Base-by-base conservation (phyloP, 2,113 vertebrate genomes). In the Eonycteris spelaea region DNA sequence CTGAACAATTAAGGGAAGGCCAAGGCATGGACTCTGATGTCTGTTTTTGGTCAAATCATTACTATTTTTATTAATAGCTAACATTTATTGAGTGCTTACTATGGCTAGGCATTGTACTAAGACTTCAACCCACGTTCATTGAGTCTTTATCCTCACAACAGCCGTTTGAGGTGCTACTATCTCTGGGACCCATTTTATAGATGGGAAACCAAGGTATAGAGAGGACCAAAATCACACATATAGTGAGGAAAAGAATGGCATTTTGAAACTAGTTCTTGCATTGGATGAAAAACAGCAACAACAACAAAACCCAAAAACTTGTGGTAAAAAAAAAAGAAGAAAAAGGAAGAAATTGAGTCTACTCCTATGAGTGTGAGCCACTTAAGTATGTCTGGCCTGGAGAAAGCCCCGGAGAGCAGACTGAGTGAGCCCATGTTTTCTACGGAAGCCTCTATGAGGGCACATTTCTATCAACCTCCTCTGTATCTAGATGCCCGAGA, bases 11-110 rank as follows among this genome's bases (percentile, higher is more conserved):
- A 67, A 93, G 94, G 91, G 61, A 55, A 67, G 74, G 71, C 68
- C 70, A 26, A 53, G 45, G n/a, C 45, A 63, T 24, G 16, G 78
- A 55, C 26, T 90, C 48, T 11, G 48, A 28, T 51, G 86, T 83
- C 61, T 96, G 75, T 9, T 55, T 22, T 95, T 71, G n/a, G 71
- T 92, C 0, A 1, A 84, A 67, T 78, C 28, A 6, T 74, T 80
- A 61, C 71, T 83, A 51, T 96, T 95, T 96, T 90, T 88, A 82
- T 97, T 77, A 85, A 92, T 26, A 71, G 67, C 59, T 95, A 90
- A 53, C 33, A 22, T 82, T 92, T 94, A 71, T 48, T 63, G 55
- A 77, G 71, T 75, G 33, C 75, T 95, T 55, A 38, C 55, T 15
- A 2, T 6, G 24, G 53, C 15, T 30, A 43, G n/a, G 22, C 63